Evolutionary conservation across 2,113 vertebrate genomes (phyloP).

Genomic region (Serinus canaria): DNA sequence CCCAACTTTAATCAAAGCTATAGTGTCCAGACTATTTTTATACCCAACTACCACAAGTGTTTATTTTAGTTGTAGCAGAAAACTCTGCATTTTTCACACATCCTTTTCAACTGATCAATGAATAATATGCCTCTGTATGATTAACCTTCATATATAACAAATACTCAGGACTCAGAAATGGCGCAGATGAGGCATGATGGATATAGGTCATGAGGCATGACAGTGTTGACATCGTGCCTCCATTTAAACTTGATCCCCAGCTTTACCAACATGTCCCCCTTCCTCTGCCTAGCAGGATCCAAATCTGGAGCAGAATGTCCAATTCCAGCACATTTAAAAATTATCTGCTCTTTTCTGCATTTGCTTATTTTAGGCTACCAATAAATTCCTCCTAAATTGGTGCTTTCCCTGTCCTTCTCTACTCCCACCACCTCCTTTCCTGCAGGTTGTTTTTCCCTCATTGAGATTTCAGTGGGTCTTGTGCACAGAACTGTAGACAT

Average conservation of each 20-base stretch:
- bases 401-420: background rate
- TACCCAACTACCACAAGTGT: background rate
- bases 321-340: background rate
- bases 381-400: background rate
- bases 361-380: background rate
- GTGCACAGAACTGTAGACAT: background rate
- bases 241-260: background rate
- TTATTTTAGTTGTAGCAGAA: background rate
- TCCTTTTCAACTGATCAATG: background rate
- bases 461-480: background rate
- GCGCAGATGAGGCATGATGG: background rate
- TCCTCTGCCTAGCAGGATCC: background rate
- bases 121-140: background rate
- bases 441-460: background rate
- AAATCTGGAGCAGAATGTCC: background rate
- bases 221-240: background rate
- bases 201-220: background rate
- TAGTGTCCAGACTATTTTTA: background rate
- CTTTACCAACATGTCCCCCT: background rate
- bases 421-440: background rate
- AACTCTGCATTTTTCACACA: constrained; percentile 3
- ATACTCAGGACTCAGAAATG: background rate
- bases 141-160: background rate
- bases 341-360: background rate
- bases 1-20: background rate